These are phyloP conservation scores for Babylonia areolata DNA, from an alignment of 1,140 invertebrate species.

Conservation along the genomic window DNA sequence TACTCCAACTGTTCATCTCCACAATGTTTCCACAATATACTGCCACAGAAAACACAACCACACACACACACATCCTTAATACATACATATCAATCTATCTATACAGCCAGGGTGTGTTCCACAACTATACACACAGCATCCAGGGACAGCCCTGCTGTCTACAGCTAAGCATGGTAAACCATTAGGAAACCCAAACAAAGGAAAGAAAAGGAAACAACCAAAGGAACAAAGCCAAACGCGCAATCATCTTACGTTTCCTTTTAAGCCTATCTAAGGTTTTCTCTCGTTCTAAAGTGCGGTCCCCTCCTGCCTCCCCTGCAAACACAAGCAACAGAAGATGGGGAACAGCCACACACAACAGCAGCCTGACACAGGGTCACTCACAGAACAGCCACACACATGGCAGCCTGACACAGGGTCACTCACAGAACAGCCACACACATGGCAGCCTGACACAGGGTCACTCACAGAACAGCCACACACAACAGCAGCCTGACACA, in stretches of 20 bases:
- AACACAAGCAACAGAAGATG: conserved; percentile 16
- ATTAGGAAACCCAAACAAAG: neutral
- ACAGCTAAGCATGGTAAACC: neutral
- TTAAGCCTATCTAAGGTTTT: conserved; percentile 72
- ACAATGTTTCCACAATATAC: no score
- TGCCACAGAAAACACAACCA: neutral
- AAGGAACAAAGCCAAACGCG: conserved; percentile 25
- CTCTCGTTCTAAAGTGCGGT: conserved; percentile 66
- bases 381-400: no score
- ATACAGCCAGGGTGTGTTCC: neutral
- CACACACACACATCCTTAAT: neutral
- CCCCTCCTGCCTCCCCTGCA: conserved; percentile 56
- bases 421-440: no score
- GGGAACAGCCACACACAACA: neutral
- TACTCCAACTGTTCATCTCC: no score
- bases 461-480: no score
- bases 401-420: no score
- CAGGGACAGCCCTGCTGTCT: neutral
- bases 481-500: no score
- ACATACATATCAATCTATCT: neutral
- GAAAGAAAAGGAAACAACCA: neutral
- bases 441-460: no score
- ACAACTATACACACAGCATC: neutral
- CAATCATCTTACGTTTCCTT: conserved; percentile 70
- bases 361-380: neutral